Conservation (phyloP, 2,797 vertebrate species). For the Heliangelus exortis region DNA sequence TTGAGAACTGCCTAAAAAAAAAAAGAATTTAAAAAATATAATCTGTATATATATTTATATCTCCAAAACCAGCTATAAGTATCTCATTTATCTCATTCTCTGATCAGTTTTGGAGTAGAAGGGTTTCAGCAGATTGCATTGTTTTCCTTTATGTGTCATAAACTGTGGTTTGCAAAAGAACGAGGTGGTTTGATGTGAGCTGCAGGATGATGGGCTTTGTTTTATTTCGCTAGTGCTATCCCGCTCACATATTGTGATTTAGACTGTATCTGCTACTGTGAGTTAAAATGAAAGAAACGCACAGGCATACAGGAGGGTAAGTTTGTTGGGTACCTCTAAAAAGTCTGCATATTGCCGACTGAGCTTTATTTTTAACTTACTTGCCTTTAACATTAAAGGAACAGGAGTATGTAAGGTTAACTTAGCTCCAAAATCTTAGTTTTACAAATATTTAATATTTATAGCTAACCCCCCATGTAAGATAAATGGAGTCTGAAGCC, state of each 20-base stretch:
- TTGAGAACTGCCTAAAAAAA: neutral
- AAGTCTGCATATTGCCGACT: neutral
- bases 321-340: neutral
- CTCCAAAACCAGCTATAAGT: neutral
- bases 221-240: conserved; percentile 67
- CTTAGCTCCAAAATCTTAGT: neutral
- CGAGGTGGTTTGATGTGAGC: conserved; percentile 68
- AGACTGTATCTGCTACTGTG: conserved; percentile 55
- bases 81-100: neutral
- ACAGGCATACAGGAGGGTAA: neutral
- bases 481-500: neutral
- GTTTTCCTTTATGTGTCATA: conserved; percentile 78
- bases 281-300: conserved; percentile 30
- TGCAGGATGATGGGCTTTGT: conserved; percentile 74
- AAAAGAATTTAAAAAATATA: no score
- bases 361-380: neutral
- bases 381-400: neutral
- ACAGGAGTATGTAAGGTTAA: neutral
- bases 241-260: conserved; percentile 54
- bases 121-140: conserved; percentile 22
- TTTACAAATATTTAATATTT: conserved; percentile 7
- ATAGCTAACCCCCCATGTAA: neutral
- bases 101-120: neutral
- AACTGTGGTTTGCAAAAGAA: conserved; percentile 80
- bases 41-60: neutral